Percentiles rank a stretch among this genome's conserved stretches.
Conservation (phyloP, 2,888 invertebrate species). For the Priocnemis perturbator region DNA sequence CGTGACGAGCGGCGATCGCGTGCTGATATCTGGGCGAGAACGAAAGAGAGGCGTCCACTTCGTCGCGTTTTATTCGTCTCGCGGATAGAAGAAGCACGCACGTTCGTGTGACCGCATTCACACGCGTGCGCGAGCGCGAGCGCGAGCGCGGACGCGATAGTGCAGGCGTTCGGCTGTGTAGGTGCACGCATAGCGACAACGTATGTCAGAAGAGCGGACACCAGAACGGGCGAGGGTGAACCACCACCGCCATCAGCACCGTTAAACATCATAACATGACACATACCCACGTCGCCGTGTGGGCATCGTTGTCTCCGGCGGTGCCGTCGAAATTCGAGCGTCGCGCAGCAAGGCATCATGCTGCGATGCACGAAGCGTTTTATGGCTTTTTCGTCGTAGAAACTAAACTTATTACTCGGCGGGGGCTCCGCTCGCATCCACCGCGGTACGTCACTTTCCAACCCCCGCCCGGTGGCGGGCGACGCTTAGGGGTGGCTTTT, state of each 20-base stretch:
- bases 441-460: slow-evolving; percentile 45
- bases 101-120: slow-evolving; percentile 5
- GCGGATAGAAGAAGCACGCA: not conserved
- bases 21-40: slow-evolving; percentile 24
- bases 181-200: slow-evolving; percentile 12
- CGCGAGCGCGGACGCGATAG: slow-evolving; percentile 14
- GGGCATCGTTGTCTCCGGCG: slow-evolving; percentile 22
- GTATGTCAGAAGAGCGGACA: slow-evolving; percentile 36
- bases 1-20: slow-evolving; percentile 51
- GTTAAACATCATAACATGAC: not conserved
- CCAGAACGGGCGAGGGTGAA: slow-evolving; percentile 34
- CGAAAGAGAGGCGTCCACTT: slow-evolving; percentile 12
- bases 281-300: not conserved
- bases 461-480: slow-evolving; percentile 32
- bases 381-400: slow-evolving; percentile 71
- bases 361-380: slow-evolving; percentile 65
- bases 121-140: slow-evolving; percentile 20
- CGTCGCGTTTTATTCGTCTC: slow-evolving; percentile 13
- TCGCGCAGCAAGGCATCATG: slow-evolving; percentile 55
- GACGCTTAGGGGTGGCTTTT: slow-evolving; percentile 63
- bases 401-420: slow-evolving; percentile 74
- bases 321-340: slow-evolving; percentile 53
- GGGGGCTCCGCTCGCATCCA: slow-evolving; percentile 48
- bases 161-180: not conserved
- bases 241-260: slow-evolving; percentile 13